A percentile compares a stretch with the other conserved stretches of the same genome.
phyloP scores from a whole-genome alignment of 2,113 vertebrate species.

The Caranx melampygus region DNA sequence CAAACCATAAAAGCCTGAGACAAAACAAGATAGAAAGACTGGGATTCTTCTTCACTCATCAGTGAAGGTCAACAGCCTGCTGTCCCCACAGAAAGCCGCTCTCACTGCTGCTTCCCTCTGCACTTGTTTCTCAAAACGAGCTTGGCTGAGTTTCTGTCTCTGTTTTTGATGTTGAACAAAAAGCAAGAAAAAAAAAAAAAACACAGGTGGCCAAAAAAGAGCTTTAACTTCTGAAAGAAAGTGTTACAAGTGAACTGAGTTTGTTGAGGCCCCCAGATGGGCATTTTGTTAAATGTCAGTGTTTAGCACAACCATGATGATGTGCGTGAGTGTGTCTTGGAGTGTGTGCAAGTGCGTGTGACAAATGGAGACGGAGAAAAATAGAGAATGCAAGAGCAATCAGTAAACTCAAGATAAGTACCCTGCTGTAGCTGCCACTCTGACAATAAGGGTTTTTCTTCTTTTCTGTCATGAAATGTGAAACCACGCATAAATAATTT shows the following conservation, averaged over 20 bases:
- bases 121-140: slow-evolving; percentile 25
- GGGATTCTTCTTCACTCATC: slow-evolving; percentile 42
- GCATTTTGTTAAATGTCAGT: slow-evolving; percentile 56
- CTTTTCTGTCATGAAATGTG: slow-evolving; percentile 24
- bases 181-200: not conserved
- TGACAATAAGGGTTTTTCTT: slow-evolving; percentile 11
- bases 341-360: slow-evolving; percentile 13
- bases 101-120: slow-evolving; percentile 12
- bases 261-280: slow-evolving; percentile 40
- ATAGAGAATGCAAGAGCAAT: not conserved
- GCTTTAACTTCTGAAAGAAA: slow-evolving; percentile 26
- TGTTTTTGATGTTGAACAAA: slow-evolving; percentile 37
- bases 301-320: not conserved
- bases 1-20: slow-evolving; percentile 35
- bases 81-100: slow-evolving; percentile 35
- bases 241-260: slow-evolving; percentile 24
- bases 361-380: slow-evolving; percentile 6
- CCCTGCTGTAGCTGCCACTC: slow-evolving; percentile 10
- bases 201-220: slow-evolving; percentile 46
- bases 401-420: slow-evolving; percentile 7
- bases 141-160: slow-evolving; percentile 3
- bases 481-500: slow-evolving; percentile 59
- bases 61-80: slow-evolving; percentile 61
- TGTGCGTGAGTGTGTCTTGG: not conserved
- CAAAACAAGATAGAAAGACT: slow-evolving; percentile 30